A percentile compares a stretch with the other conserved stretches of the same genome.
Evolutionary conservation across 2,113 vertebrate genomes (phyloP).

Genomic region (Limanda limanda): DNA sequence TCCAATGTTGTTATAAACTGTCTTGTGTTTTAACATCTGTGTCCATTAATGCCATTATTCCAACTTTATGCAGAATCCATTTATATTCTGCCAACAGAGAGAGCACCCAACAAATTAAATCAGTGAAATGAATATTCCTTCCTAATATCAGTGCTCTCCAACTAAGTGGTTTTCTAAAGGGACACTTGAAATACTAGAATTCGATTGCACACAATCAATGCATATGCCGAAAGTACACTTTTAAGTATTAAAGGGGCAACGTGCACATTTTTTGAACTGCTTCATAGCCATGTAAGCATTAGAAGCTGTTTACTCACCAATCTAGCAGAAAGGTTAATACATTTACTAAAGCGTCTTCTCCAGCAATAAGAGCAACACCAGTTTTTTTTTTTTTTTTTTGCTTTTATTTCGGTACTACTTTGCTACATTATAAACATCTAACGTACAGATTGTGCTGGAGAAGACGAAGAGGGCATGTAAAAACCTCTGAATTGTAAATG

Average conservation of each 20-base stretch:
- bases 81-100: constrained; percentile 36
- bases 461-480: not conserved
- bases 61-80: constrained; percentile 15
- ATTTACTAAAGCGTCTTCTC: not conserved
- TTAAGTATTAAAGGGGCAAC: not conserved
- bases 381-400: not conserved
- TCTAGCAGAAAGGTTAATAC: not conserved
- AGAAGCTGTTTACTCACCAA: not conserved
- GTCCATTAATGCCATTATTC: constrained; percentile 53
- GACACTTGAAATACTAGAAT: constrained; percentile 24
- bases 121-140: constrained; percentile 41
- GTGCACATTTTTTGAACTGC: not conserved
- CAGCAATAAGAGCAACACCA: not conserved
- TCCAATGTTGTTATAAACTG: constrained; percentile 40
- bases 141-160: constrained; percentile 55
- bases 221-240: constrained; percentile 3
- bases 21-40: constrained; percentile 46
- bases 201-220: constrained; percentile 11
- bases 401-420: not conserved
- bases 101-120: constrained; percentile 37
- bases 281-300: not conserved
- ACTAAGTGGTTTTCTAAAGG: constrained; percentile 38
- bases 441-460: not conserved
- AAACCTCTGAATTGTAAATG: not conserved
- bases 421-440: not conserved